A percentile compares a stretch with the other conserved stretches of the same genome.
These are phyloP conservation scores for Lasioglossum vierecki DNA, from an alignment of 2,888 invertebrate species.

Conservation along the genomic window DNA sequence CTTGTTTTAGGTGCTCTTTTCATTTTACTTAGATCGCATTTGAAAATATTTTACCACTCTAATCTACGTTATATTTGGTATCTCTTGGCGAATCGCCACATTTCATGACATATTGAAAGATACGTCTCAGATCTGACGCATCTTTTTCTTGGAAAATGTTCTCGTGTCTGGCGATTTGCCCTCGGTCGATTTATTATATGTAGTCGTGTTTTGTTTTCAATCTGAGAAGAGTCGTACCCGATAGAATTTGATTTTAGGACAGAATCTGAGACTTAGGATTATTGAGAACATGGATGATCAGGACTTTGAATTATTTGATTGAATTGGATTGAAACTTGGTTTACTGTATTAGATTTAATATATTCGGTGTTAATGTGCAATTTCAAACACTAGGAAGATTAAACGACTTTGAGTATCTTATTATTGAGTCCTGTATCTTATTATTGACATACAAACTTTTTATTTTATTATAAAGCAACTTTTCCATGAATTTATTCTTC, in stretches of 20 bases:
- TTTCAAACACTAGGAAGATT: not conserved
- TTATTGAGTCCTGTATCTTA: no score
- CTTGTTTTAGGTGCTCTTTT: not conserved
- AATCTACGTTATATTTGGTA: not conserved
- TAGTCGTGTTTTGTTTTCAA: not conserved
- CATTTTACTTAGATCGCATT: not conserved
- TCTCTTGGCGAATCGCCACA: not conserved
- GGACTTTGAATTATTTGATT: not conserved
- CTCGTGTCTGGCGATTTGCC: not conserved
- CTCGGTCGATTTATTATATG: not conserved
- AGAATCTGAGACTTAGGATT: not conserved
- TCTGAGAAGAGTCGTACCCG: not conserved
- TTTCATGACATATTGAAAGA: not conserved
- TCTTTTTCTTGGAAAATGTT: not conserved
- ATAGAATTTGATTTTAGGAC: not conserved
- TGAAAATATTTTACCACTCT: not conserved
- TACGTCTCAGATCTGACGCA: not conserved
- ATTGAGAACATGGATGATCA: not conserved
- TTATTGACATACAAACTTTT: no score
- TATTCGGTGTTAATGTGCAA: no score
- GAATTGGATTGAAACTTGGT: not conserved
- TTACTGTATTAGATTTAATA: no score
- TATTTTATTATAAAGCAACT: not conserved
- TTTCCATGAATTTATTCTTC: not conserved
- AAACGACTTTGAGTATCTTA: not conserved